These are phyloP conservation scores for Vesta saturnalis DNA, from an alignment of 2,888 invertebrate genomes.

Conservation along the genomic window DNA sequence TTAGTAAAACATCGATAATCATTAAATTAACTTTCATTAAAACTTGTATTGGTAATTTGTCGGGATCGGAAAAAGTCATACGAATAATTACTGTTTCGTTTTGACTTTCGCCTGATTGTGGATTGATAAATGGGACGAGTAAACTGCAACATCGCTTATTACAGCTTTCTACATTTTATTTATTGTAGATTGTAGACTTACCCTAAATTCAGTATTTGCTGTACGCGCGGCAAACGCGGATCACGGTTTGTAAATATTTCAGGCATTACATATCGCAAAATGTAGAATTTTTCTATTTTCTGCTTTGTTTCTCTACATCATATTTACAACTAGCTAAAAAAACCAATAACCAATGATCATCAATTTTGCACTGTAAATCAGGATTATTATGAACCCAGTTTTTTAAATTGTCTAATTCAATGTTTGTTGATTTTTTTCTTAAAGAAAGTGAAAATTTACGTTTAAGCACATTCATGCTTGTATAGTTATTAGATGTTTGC, in stretches of 20 bases:
- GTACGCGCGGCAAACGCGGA: not conserved
- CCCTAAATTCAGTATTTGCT: not conserved
- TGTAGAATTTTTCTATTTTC: not conserved
- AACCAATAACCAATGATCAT: not conserved
- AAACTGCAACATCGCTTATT: no score
- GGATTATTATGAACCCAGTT: not conserved
- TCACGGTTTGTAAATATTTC: not conserved
- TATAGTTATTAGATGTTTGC: not conserved
- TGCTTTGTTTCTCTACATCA: not conserved
- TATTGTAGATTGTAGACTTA: not conserved
- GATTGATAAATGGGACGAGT: not conserved
- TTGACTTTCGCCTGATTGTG: not conserved
- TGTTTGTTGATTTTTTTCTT: not conserved
- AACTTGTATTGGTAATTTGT: not conserved
- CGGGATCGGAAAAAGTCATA: not conserved
- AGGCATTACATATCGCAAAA: not conserved
- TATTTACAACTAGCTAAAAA: conserved; percentile 2
- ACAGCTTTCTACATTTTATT: no score
- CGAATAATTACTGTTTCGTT: not conserved
- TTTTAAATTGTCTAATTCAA: not conserved
- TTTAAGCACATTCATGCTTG: not conserved
- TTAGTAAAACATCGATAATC: conserved; percentile 2
- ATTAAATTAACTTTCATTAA: not conserved
- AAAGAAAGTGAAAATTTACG: not conserved
- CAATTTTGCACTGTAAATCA: not conserved